These are phyloP conservation scores for Chloroceryle amazona DNA, from an alignment of 2,797 vertebrate species.

Conservation along the genomic window DNA sequence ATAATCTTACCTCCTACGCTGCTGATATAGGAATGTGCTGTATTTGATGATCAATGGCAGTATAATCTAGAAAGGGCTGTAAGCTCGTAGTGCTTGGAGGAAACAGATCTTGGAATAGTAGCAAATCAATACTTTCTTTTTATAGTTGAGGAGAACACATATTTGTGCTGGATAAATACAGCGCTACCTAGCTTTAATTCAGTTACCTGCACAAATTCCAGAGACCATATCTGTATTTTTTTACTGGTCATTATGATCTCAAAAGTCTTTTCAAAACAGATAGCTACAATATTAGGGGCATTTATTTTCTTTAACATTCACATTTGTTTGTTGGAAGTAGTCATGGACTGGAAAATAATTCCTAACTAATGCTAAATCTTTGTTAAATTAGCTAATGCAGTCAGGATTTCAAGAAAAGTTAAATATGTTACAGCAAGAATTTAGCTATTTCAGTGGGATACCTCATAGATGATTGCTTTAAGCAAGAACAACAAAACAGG, in stretches of 20 bases:
- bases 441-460: background rate
- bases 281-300: background rate
- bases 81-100: slow-evolving; percentile 26
- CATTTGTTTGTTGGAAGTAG: background rate
- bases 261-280: slow-evolving; percentile 55
- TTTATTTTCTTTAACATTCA: background rate
- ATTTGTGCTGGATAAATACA: slow-evolving; percentile 70
- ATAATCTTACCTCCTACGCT: slow-evolving; percentile 40
- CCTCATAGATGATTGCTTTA: background rate
- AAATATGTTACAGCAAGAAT: slow-evolving; percentile 7
- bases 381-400: background rate
- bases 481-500: background rate
- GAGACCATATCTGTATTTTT: slow-evolving; percentile 46
- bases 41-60: slow-evolving; percentile 65
- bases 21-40: slow-evolving; percentile 41
- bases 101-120: slow-evolving; percentile 53
- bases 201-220: slow-evolving; percentile 49
- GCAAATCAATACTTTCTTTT: slow-evolving; percentile 64
- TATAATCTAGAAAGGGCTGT: slow-evolving; percentile 61
- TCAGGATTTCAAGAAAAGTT: background rate
- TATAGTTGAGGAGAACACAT: slow-evolving; percentile 36
- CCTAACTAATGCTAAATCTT: background rate
- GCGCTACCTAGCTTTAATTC: slow-evolving; percentile 22
- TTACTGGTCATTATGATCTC: slow-evolving; percentile 51
- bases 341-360: background rate